Percentiles rank a stretch among this genome's conserved stretches.
phyloP scores from a whole-genome alignment of 2,113 vertebrate species.

The Phrynosoma blainvillii region DNA sequence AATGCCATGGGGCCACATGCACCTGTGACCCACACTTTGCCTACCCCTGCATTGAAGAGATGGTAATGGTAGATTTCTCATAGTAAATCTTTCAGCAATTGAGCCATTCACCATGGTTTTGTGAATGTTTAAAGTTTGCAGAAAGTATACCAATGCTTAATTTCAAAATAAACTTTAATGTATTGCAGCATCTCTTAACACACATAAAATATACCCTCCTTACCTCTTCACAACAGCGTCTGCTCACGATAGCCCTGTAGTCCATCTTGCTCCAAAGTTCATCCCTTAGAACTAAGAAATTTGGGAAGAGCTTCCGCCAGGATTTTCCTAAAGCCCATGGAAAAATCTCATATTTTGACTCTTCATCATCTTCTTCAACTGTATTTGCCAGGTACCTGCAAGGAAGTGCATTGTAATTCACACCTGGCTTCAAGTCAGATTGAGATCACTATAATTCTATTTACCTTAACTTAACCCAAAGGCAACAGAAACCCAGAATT shows the following conservation, averaged over 20 bases:
- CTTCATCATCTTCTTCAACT: constrained; percentile 97
- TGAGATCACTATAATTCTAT: not conserved
- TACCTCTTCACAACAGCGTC: constrained; percentile 96
- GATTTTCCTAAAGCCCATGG: constrained; percentile 94
- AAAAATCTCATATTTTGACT: constrained; percentile 94
- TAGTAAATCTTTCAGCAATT: not conserved
- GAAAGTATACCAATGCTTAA: constrained; percentile 5
- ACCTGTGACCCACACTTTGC: too few relatives aligned
- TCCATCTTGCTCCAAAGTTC: constrained; percentile 90
- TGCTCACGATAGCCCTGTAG: constrained; percentile 93
- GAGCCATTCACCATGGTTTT: not conserved
- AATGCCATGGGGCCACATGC: too few relatives aligned
- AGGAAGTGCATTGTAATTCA: not conserved
- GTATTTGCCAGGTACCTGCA: constrained; percentile 96
- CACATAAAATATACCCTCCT: constrained; percentile 54
- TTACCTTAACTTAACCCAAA: not conserved
- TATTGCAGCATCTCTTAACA: constrained; percentile 4
- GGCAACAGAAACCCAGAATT: not conserved
- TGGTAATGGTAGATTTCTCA: not conserved
- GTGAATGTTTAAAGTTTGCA: not conserved
- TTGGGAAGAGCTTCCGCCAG: constrained; percentile 89
- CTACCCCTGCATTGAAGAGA: not conserved
- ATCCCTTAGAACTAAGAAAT: constrained; percentile 90
- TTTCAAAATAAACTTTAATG: not conserved
- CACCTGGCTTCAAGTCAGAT: constrained; percentile 22